Conservation (phyloP, 2,113 vertebrate genomes). For the Apaloderma vittatum region DNA sequence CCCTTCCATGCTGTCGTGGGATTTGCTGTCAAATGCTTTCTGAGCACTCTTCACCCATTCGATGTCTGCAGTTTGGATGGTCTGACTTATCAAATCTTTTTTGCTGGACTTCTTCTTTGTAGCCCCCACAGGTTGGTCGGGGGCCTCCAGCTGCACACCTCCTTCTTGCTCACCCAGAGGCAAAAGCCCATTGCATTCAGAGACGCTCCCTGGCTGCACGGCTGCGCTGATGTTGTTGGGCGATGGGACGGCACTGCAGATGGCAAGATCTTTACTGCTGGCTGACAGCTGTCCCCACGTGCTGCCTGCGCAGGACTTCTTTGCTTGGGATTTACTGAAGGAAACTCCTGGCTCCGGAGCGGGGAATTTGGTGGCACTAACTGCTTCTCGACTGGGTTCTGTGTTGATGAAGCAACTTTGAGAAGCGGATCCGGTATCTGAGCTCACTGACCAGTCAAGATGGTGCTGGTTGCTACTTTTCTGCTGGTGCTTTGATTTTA, state of each 20-base stretch:
- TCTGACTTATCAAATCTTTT: slow-evolving; percentile 87
- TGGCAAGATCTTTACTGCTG: slow-evolving; percentile 73
- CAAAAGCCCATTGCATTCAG: slow-evolving; percentile 77
- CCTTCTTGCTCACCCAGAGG: slow-evolving; percentile 84
- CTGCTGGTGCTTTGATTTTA: slow-evolving; percentile 95
- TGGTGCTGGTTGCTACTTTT: slow-evolving; percentile 89
- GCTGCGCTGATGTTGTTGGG: slow-evolving; percentile 54
- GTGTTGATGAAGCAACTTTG: slow-evolving; percentile 84
- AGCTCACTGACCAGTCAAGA: slow-evolving; percentile 88
- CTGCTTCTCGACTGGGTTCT: slow-evolving; percentile 85
- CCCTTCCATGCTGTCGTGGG: slow-evolving; percentile 82
- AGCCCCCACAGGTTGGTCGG: slow-evolving; percentile 85
- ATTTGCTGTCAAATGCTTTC: slow-evolving; percentile 85
- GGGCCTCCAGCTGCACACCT: slow-evolving; percentile 83
- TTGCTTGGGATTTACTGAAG: slow-evolving; percentile 86
- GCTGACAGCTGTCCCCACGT: slow-evolving; percentile 79
- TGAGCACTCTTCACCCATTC: slow-evolving; percentile 89
- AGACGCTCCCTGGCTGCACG: slow-evolving; percentile 48
- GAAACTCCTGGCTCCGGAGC: slow-evolving; percentile 81
- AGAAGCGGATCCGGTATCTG: slow-evolving; percentile 80
- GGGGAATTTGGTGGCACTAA: slow-evolving; percentile 82
- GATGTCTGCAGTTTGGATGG: slow-evolving; percentile 81
- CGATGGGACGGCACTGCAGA: slow-evolving; percentile 69
- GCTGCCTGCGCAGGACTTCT: slow-evolving; percentile 79
- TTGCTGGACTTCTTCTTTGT: slow-evolving; percentile 93